Conservation (phyloP, 1,140 invertebrate genomes). For the Aphaenogaster rudis region DNA sequence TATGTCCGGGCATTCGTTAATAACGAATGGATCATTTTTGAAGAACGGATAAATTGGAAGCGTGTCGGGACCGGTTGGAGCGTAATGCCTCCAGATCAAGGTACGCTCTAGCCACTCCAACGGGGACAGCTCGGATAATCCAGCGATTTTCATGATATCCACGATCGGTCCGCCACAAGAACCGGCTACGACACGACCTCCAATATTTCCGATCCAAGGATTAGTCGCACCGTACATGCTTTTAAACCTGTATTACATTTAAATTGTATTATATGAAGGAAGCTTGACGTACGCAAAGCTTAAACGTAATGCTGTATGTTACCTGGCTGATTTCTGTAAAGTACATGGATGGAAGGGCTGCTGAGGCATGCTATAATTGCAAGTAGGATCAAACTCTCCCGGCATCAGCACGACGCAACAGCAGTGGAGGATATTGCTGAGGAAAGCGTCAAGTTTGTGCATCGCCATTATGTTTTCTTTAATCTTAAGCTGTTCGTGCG, state of each 20-base stretch:
- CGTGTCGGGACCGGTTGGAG: constrained; percentile 97
- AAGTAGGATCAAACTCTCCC: constrained; percentile 95
- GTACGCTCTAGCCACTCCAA: constrained; percentile 90
- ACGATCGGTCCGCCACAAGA: constrained; percentile 95
- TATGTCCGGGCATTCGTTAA: constrained; percentile 94
- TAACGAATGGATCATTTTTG: constrained; percentile 95
- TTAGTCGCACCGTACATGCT: constrained; percentile 94
- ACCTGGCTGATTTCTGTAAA: constrained; percentile 87
- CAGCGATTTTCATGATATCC: constrained; percentile 90
- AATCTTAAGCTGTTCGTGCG: constrained; percentile 67
- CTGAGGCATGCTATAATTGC: constrained; percentile 94
- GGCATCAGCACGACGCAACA: constrained; percentile 94
- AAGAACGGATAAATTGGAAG: constrained; percentile 95
- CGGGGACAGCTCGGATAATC: constrained; percentile 69
- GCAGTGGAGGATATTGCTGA: constrained; percentile 87
- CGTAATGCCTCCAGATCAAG: constrained; percentile 95
- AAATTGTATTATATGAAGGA: constrained; percentile 44
- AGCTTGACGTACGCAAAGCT: not conserved
- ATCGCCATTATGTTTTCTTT: constrained; percentile 88
- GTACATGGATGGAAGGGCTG: constrained; percentile 96
- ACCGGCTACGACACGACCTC: constrained; percentile 89
- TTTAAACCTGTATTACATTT: constrained; percentile 85
- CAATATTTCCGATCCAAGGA: constrained; percentile 94
- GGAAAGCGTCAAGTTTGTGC: constrained; percentile 90
- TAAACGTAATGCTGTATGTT: constrained; percentile 30